These are phyloP conservation scores for Ostrea edulis DNA, from an alignment of 1,140 invertebrate genomes.

Conservation along the genomic window DNA sequence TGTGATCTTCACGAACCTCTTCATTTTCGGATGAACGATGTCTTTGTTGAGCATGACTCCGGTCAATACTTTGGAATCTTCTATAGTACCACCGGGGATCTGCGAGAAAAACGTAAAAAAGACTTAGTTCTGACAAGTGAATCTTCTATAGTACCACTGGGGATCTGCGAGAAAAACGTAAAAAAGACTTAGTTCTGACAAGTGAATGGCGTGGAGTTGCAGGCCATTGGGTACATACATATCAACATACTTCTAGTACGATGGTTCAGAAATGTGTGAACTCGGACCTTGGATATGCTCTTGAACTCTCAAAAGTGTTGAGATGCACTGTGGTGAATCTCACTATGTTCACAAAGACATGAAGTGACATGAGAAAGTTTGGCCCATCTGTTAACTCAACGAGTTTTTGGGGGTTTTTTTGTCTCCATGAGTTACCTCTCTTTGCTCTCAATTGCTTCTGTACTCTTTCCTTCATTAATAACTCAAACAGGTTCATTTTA, in stretches of 20 bases:
- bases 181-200: background rate
- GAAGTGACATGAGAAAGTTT: no score
- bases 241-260: background rate
- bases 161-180: slow-evolving; percentile 83
- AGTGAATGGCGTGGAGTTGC: background rate
- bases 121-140: slow-evolving; percentile 82
- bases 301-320: no score
- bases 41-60: slow-evolving; percentile 99
- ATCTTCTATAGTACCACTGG: slow-evolving; percentile 97
- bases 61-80: slow-evolving; percentile 95
- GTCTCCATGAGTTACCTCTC: no score
- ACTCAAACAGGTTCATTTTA: no score
- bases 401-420: no score
- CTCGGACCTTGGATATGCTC: no score
- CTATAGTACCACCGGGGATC: slow-evolving; percentile 96
- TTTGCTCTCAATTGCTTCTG: no score
- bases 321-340: no score
- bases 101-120: slow-evolving; percentile 58
- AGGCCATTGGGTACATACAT: background rate
- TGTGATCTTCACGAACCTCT: slow-evolving; percentile 77
- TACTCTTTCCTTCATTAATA: no score
- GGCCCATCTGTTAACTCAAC: no score
- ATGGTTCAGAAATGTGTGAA: no score
- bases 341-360: no score
- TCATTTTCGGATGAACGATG: slow-evolving; percentile 98